phyloP scores from a whole-genome alignment of 2,113 vertebrate genomes.

The Furnarius figulus region DNA sequence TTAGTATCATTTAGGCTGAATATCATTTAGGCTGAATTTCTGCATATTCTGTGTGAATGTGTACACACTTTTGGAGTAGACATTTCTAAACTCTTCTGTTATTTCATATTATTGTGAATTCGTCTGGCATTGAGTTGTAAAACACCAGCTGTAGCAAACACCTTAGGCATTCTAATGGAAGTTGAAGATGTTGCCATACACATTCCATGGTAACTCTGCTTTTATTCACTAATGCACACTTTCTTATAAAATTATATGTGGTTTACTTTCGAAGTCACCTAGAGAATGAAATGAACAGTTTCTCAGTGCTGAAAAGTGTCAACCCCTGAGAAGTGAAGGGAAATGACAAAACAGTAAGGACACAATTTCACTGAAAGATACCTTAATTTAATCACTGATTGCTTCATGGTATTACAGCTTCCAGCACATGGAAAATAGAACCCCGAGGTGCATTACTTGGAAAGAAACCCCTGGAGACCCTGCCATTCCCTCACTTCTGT shows the following conservation, averaged over 20 bases:
- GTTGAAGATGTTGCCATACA: slow-evolving; percentile 51
- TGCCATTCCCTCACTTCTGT: neutral
- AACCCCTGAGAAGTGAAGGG: slow-evolving; percentile 50
- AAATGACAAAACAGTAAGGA: slow-evolving; percentile 37
- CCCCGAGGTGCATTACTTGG: neutral
- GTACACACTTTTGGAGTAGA: neutral
- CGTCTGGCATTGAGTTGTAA: slow-evolving; percentile 36
- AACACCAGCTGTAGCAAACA: slow-evolving; percentile 56
- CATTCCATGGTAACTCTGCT: slow-evolving; percentile 52
- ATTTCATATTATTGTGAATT: slow-evolving; percentile 43
- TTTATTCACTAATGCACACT: slow-evolving; percentile 60
- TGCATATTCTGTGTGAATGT: slow-evolving; percentile 13
- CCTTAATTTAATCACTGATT: slow-evolving; percentile 19
- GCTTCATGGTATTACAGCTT: slow-evolving; percentile 1
- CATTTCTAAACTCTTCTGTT: neutral
- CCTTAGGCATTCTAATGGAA: slow-evolving; percentile 18
- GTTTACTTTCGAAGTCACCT: slow-evolving; percentile 56
- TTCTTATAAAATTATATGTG: slow-evolving; percentile 52
- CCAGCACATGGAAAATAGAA: slow-evolving; percentile 1
- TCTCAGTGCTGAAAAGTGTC: slow-evolving; percentile 56
- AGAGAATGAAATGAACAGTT: slow-evolving; percentile 30
- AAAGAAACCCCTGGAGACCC: neutral
- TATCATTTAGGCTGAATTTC: slow-evolving; percentile 17
- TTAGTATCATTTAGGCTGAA: neutral
- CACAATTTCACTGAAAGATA: slow-evolving; percentile 11